Conservation (phyloP, 1,140 invertebrate genomes). For the Gyrodactylus salaris region DNA sequence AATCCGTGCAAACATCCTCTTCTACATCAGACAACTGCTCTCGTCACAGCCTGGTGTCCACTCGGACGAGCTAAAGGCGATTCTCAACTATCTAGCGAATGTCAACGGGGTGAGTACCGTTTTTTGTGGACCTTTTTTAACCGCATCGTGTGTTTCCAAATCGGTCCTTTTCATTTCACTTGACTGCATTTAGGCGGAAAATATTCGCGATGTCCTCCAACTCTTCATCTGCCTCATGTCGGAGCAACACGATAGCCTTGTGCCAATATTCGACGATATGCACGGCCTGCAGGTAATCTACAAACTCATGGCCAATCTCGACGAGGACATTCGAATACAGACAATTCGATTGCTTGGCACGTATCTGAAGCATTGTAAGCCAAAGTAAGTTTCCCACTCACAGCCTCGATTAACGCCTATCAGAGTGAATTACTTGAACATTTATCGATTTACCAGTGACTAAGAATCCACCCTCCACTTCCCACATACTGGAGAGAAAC, state of each 20-base stretch:
- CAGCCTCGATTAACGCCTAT: no score
- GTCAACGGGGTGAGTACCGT: slow-evolving; percentile 43
- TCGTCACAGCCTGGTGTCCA: slow-evolving; percentile 64
- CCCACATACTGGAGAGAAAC: no score
- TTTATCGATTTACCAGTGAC: no score
- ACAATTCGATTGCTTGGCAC: slow-evolving; percentile 69
- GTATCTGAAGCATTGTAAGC: slow-evolving; percentile 65
- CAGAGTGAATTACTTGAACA: no score
- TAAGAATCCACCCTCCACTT: no score
- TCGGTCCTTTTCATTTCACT: background rate
- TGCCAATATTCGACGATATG: slow-evolving; percentile 85
- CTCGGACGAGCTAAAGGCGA: slow-evolving; percentile 85
- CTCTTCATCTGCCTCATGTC: slow-evolving; percentile 82
- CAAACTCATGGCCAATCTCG: slow-evolving; percentile 65
- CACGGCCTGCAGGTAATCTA: slow-evolving; percentile 75
- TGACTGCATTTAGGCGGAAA: slow-evolving; percentile 47
- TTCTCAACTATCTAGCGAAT: slow-evolving; percentile 81
- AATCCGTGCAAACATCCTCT: slow-evolving; percentile 56
- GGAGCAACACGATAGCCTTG: slow-evolving; percentile 85
- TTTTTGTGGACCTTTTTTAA: no score
- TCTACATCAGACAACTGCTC: slow-evolving; percentile 76
- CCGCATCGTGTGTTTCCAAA: background rate
- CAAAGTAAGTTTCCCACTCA: slow-evolving; percentile 37
- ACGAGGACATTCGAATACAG: slow-evolving; percentile 67
- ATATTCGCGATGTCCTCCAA: slow-evolving; percentile 79